These are phyloP conservation scores for Falco punctatus DNA, from an alignment of 2,113 vertebrate genomes.

Conservation along the genomic window DNA sequence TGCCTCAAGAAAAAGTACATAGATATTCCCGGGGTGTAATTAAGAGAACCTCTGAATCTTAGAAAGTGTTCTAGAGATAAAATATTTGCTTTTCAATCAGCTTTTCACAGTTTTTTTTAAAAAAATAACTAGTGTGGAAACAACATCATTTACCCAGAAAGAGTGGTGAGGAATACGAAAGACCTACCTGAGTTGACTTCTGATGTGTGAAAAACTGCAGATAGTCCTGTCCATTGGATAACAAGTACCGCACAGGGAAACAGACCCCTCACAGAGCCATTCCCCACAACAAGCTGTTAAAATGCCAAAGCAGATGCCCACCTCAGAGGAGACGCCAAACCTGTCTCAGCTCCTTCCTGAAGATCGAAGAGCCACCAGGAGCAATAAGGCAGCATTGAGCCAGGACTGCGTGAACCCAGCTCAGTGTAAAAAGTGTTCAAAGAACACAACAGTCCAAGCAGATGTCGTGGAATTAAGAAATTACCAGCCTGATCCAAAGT, in stretches of 20 bases:
- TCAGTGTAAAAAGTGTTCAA: neutral
- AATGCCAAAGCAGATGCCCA: neutral
- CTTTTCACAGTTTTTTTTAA: neutral
- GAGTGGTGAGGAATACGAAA: neutral
- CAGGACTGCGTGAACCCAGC: neutral
- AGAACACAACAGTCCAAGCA: neutral
- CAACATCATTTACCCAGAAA: neutral
- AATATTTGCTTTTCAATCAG: neutral
- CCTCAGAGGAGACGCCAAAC: neutral
- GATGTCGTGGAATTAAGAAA: neutral
- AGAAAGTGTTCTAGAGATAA: neutral
- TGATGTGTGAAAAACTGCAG: neutral
- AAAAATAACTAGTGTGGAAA: neutral
- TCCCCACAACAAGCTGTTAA: neutral
- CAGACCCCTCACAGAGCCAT: neutral
- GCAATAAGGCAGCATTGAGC: neutral
- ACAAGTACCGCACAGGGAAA: neutral
- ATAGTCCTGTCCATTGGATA: neutral
- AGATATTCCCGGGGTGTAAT: neutral
- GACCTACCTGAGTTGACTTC: neutral
- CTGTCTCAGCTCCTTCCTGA: neutral
- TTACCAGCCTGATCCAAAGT: neutral
- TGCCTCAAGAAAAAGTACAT: neutral
- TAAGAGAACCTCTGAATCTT: neutral
- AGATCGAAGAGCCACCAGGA: neutral